Base-by-base conservation (phyloP, 2,888 invertebrate genomes). In the Drosophila eohydei region DNA sequence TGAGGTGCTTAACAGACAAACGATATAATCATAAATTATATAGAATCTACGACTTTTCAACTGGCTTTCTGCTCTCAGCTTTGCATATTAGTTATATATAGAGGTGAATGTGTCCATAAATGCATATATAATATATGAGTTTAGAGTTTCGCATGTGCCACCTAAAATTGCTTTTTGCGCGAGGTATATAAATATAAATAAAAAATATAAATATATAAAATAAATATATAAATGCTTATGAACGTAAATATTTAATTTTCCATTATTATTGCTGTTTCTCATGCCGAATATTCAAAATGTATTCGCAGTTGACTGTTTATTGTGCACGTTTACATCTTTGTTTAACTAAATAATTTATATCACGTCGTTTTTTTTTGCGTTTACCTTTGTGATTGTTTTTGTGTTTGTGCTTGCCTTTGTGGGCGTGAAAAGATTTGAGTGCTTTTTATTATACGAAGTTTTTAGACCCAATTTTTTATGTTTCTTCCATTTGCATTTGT, bases 301-400 rank as follows among this genome's bases (percentile, higher is more conserved):
- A 71, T 80, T 67, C 74, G 58, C 71, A 66, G 70, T 62, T 71
- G 80, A 78, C 76, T 34, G 76, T 55, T 74, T 50, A 72, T 79
- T 69, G 78, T 63, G 65, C 76, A 67, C 72, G 66, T 67, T 69
- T 67, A 44, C 48, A 59, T 44, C 52, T 75, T 44, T 81, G 71
- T 86, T 78, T 77, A 54, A 50, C 63, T 75, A 80, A 74, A 76
- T 69, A 64, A 86, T 88, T 88, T 77, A 71, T 77, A 73, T 67
- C 86, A 86, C 88, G 75, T 82, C 64, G 62, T 2, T 38, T 38
- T 38, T 38, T 50, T 9, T 48, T 32, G 16, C 21, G 8, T 4
- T 70, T 6, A 38, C n/a, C 52, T 41, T 63, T 16, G 32, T 48
- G 48, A 21, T 38, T 38, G 21, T 21, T 21, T 21, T 21, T 21